phyloP scores from a whole-genome alignment of 2,113 vertebrate species.

The Syngnathus typhle region DNA sequence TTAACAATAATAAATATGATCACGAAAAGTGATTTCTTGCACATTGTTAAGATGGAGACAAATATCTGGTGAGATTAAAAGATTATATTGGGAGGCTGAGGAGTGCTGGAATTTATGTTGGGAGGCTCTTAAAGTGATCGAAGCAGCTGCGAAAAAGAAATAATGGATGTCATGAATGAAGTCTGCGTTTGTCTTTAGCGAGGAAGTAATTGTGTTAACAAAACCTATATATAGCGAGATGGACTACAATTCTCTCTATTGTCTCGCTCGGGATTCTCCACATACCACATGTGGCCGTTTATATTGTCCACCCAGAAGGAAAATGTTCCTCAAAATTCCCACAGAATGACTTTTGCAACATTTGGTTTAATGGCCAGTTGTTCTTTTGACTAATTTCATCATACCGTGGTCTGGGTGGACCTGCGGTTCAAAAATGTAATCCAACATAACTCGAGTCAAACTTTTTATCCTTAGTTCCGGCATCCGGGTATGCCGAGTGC shows the following conservation, averaged over 20 bases:
- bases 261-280: constrained; percentile 31
- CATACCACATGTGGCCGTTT: constrained; percentile 30
- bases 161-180: not conserved
- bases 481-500: constrained; percentile 40
- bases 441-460: constrained; percentile 16
- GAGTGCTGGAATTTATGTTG: constrained; percentile 19
- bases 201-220: constrained; percentile 17
- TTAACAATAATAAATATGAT: not conserved
- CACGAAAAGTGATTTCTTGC: constrained; percentile 7
- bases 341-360: not conserved
- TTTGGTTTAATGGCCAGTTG: not conserved
- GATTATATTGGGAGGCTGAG: constrained; percentile 32
- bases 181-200: constrained; percentile 1
- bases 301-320: constrained; percentile 10
- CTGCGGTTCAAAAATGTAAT: constrained; percentile 20
- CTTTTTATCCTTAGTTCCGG: constrained; percentile 46
- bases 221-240: constrained; percentile 38
- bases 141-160: not conserved
- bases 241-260: constrained; percentile 35
- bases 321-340: not conserved
- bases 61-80: constrained; percentile 39
- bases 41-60: constrained; percentile 10
- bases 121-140: constrained; percentile 8
- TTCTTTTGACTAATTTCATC: not conserved
- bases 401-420: not conserved